A percentile compares a stretch with the other conserved stretches of the same genome.
Conservation (phyloP, 2,888 invertebrate species). For the Zaprionus obscuricornis region DNA sequence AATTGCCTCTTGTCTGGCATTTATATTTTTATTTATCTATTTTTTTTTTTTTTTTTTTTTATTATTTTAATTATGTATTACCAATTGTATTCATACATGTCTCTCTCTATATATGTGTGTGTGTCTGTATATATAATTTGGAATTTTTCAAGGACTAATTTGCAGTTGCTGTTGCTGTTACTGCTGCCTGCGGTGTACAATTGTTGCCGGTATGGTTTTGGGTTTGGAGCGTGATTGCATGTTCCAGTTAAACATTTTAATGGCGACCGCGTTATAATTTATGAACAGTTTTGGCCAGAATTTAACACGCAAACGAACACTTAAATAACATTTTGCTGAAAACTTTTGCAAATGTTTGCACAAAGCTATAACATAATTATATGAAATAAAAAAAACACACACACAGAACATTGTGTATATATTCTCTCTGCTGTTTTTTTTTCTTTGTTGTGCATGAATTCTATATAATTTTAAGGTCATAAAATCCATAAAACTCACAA, state of each 20-base stretch:
- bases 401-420: not conserved
- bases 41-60: constrained; percentile 49
- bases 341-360: constrained; percentile 5
- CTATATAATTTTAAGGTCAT: constrained; percentile 10
- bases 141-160: constrained; percentile 19
- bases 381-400: not conserved
- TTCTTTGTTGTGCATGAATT: constrained; percentile 19
- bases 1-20: constrained; percentile 45
- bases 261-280: constrained; percentile 48
- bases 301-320: constrained; percentile 64
- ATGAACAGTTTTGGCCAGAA: constrained; percentile 29
- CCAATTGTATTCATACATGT: too few species aligned
- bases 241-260: constrained; percentile 61
- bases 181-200: not conserved
- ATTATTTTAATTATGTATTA: constrained; percentile 49
- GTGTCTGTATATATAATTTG: not conserved
- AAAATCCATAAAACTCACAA: constrained; percentile 6
- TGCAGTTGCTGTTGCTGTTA: constrained; percentile 15
- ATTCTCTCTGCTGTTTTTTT: not conserved
- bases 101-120: not conserved
- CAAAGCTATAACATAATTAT: not conserved
- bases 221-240: constrained; percentile 45
- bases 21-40: constrained; percentile 51
- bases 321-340: constrained; percentile 56
- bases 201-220: constrained; percentile 1